Base-by-base conservation (phyloP, 2,888 invertebrate species). In the Drosophila algonquin region DNA sequence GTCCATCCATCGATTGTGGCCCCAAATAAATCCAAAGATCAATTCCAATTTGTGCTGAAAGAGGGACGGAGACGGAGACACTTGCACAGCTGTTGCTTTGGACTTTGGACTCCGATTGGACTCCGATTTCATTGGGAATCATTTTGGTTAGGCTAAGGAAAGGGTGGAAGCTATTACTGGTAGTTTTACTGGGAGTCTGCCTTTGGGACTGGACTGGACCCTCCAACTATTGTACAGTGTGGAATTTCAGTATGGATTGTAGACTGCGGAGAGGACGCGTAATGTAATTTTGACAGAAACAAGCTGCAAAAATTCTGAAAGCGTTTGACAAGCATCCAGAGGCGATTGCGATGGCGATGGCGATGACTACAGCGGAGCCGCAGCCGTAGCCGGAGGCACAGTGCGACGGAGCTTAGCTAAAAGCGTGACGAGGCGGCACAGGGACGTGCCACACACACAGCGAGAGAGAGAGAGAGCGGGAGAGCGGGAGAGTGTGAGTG, bases 211-310 rank as follows among this genome's bases (percentile, higher is more conserved):
- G 35, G 32, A 32, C 32, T 32, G 32, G 27, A 27, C 27, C 18
- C 10, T 9, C 10, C 10, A 3, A 2, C 35, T 35, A 4, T 12
- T 12, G 35, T 1, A 14, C 5, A 14, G 35, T 35, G 52, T 27
- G 21, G n/a, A n/a, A n/a, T n/a, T n/a, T n/a, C n/a, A n/a, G n/a
- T n/a, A n/a, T 21, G 21, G 21, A 21, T 3, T 21, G 21, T 21
- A 47, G 68, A 53, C 76, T 53, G 67, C 53, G 52, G 68, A 51
- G 57, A 50, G 57, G 78, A 86, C 84, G 84, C 67, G 57, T 45
- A 87, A 87, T 87, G 79, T 78, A 80, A 81, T 84, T 76, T 80
- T 76, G 87, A 80, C 85, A 87, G 80, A 71, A 81, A 84, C 84
- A 84, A 84, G 80, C 81, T 84, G 68, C 72, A 70, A 74, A 64